Evolutionary conservation across 2,113 vertebrate genomes (phyloP).

Genomic region (Leptosomus discolor): DNA sequence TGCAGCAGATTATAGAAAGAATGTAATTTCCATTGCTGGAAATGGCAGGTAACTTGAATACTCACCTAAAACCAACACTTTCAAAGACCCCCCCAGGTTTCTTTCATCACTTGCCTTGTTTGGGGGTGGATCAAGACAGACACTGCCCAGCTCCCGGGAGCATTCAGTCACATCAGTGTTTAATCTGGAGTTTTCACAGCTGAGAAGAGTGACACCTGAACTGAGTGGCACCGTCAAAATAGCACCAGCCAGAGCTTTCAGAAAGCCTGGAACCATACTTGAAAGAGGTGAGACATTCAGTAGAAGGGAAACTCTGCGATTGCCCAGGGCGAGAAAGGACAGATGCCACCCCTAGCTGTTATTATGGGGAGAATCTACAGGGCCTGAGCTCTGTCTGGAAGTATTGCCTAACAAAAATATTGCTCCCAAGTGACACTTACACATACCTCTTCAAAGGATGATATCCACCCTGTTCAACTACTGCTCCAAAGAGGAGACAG

Average conservation of each 20-base stretch:
- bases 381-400: neutral
- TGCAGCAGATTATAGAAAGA: neutral
- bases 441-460: neutral
- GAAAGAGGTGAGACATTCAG: neutral
- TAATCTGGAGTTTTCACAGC: neutral
- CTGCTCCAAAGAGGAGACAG: neutral
- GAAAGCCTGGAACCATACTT: neutral
- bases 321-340: neutral
- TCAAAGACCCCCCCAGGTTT: neutral
- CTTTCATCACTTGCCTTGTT: neutral
- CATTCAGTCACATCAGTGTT: neutral
- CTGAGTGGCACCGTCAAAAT: neutral
- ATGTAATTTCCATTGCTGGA: conserved; percentile 13
- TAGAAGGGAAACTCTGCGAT: neutral
- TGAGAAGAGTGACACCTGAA: neutral
- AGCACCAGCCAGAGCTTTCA: neutral
- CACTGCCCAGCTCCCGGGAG: neutral
- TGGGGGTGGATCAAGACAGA: neutral
- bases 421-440: neutral
- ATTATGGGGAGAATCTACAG: neutral
- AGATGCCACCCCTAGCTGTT: neutral
- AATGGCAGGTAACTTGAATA: neutral
- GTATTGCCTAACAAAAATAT: neutral
- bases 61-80: neutral
- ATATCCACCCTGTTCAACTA: neutral